A percentile compares a stretch with the other conserved stretches of the same genome.
Evolutionary conservation across 2,113 vertebrate genomes (phyloP).

Genomic region (Cryptotis parvus): DNA sequence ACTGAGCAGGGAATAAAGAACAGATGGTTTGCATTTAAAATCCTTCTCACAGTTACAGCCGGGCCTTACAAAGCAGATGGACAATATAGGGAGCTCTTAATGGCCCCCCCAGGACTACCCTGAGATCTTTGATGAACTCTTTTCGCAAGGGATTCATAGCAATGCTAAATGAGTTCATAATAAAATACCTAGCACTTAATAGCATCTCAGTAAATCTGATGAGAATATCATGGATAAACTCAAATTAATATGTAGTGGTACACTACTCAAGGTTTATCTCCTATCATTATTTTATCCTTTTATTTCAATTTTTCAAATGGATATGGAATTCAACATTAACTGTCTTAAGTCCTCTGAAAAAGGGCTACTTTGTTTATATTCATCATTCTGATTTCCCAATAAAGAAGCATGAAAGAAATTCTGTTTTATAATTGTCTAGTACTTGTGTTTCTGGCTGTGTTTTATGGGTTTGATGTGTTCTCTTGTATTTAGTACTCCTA

Average conservation of each 20-base stretch:
- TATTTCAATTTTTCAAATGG: constrained; percentile 32
- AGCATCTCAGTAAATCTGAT: neutral
- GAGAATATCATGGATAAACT: neutral
- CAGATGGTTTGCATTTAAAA: constrained; percentile 73
- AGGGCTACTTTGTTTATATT: neutral
- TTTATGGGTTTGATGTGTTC: neutral
- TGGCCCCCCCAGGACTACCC: constrained; percentile 27
- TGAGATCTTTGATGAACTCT: constrained; percentile 47
- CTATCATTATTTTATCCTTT: neutral
- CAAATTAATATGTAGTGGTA: neutral
- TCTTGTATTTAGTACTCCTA: neutral
- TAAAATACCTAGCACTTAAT: neutral
- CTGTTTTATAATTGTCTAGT: neutral
- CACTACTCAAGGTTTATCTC: neutral
- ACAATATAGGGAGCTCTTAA: neutral
- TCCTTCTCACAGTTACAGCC: constrained; percentile 16
- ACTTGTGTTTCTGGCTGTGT: neutral
- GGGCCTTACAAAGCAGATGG: constrained; percentile 33
- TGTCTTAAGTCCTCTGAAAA: neutral
- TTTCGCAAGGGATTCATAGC: neutral
- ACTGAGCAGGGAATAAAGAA: constrained; percentile 41
- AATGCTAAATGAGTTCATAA: neutral
- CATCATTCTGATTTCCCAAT: neutral
- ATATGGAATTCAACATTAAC: neutral
- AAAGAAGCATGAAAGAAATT: constrained; percentile 23